Conservation (phyloP, 2,888 invertebrate species). For the Agrochola circellaris region DNA sequence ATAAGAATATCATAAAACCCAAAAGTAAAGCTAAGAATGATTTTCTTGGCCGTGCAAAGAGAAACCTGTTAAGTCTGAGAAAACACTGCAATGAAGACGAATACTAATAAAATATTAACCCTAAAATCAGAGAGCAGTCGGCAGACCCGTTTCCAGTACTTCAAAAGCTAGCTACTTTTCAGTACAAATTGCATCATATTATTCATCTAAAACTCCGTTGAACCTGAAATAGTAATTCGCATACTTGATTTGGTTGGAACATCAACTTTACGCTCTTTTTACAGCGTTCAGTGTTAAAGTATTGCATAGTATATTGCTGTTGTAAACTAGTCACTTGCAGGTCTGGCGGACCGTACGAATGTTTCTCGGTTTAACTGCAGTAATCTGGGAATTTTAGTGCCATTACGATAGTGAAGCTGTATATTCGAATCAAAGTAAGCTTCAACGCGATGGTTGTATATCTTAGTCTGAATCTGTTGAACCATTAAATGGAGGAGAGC, state of each 20-base stretch:
- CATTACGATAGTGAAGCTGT: slow-evolving; percentile 26
- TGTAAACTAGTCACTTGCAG: slow-evolving; percentile 50
- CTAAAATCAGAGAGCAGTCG: slow-evolving; percentile 31
- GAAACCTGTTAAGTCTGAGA: neutral
- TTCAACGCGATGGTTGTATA: slow-evolving; percentile 10
- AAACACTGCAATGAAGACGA: slow-evolving; percentile 30
- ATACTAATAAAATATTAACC: slow-evolving; percentile 47
- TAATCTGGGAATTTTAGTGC: slow-evolving; percentile 44
- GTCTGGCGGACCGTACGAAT: slow-evolving; percentile 22
- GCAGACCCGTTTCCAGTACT: slow-evolving; percentile 28
- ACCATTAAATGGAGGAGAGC: slow-evolving; percentile 14
- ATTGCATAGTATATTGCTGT: slow-evolving; percentile 60
- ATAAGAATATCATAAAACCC: neutral
- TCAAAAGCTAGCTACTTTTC: slow-evolving; percentile 31
- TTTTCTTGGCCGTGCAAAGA: neutral
- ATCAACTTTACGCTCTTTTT: slow-evolving; percentile 78
- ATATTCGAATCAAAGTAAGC: slow-evolving; percentile 33
- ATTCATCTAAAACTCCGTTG: slow-evolving; percentile 56
- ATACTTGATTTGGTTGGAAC: slow-evolving; percentile 74
- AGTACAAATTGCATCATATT: slow-evolving; percentile 53
- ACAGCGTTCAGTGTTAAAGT: slow-evolving; percentile 67
- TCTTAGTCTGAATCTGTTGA: slow-evolving; percentile 17
- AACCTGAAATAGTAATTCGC: slow-evolving; percentile 65
- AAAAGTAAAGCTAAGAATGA: neutral
- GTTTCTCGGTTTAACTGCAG: slow-evolving; percentile 24